Evolutionary conservation across 2,888 invertebrate genomes (phyloP).

Genomic region (Metellina segmentata): DNA sequence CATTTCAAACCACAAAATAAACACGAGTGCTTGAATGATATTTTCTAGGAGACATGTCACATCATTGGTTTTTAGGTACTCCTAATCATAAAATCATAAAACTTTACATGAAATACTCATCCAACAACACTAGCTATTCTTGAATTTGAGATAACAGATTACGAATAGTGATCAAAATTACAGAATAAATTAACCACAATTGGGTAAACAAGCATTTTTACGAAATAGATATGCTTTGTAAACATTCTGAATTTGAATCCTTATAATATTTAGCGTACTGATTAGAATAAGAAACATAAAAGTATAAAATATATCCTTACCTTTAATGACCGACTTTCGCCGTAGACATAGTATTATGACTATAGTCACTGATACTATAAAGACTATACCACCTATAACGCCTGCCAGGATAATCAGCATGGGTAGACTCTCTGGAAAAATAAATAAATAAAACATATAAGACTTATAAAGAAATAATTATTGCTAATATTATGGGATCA

Average conservation of each 20-base stretch:
- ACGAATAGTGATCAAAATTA: not conserved
- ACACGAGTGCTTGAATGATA: not conserved
- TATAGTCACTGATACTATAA: slow-evolving; percentile 91
- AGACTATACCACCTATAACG: slow-evolving; percentile 91
- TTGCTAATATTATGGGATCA: not conserved
- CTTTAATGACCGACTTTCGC: slow-evolving; percentile 76
- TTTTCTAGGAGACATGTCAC: slow-evolving; percentile 22
- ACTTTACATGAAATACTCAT: too few relatives aligned
- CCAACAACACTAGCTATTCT: not conserved
- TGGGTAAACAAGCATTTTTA: not conserved
- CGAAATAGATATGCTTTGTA: not conserved
- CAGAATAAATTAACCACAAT: not conserved
- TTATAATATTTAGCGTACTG: too few relatives aligned
- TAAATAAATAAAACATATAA: slow-evolving; percentile 55
- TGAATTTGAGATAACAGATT: not conserved
- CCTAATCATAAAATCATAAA: too few relatives aligned
- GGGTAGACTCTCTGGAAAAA: slow-evolving; percentile 76
- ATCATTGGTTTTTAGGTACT: not conserved
- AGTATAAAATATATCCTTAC: slow-evolving; percentile 50
- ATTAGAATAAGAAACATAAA: not conserved
- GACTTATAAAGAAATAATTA: not conserved
- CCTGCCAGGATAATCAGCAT: slow-evolving; percentile 91
- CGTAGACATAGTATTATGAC: slow-evolving; percentile 88
- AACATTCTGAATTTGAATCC: too few relatives aligned
- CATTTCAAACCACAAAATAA: not conserved